Evolutionary conservation across 2,888 invertebrate species (phyloP), one percentile per base, ranked within the genome.

Genomic region (Lasioglossum lativentre): DNA sequence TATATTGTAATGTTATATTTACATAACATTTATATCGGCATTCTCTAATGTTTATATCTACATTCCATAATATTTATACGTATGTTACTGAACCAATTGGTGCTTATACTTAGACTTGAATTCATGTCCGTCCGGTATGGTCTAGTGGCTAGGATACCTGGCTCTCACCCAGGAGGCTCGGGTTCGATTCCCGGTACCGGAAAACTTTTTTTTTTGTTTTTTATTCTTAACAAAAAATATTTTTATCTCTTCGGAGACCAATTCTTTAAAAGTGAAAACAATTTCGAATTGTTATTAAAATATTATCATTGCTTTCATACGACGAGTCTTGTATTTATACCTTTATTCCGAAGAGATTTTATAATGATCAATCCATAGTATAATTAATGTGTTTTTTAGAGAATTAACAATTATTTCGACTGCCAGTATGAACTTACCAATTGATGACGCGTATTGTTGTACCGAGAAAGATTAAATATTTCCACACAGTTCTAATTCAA

Each of bases 121-220:
- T 0, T 56, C 56, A 56, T 12, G 1, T n/a, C 4, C 78, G 19
- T 96, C 95, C 96, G 95, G 95, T 96, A 96, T 96, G 96, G 96
- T 96, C 96, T 96, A 96, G 96, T 96, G 96, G 96, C 95, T 96
- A 96, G 96, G 96, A 96, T 96, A 96, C 95, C 96, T 96, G 96
- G 96, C 96, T 96, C 95, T 96, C 96, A 96, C 96, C 96, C 96
- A 96, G 96, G 96, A 96, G 96, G 96, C 96, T 96, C 96, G 96
- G 96, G 96, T 96, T 96, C 96, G 96, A 96, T 96, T 96, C 96
- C 96, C 96, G 96, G 96, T 96, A 96, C 95, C 95, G 96, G 96
- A 96, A 96, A 89, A 12, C 83, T 90, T 91, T 94, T 93, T 93
- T 93, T 91, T 83, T 42, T 23, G 1, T 12, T 52, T n/a, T 56